phyloP scores from a whole-genome alignment of 2,113 vertebrate genomes.

The Prolemur simus region DNA sequence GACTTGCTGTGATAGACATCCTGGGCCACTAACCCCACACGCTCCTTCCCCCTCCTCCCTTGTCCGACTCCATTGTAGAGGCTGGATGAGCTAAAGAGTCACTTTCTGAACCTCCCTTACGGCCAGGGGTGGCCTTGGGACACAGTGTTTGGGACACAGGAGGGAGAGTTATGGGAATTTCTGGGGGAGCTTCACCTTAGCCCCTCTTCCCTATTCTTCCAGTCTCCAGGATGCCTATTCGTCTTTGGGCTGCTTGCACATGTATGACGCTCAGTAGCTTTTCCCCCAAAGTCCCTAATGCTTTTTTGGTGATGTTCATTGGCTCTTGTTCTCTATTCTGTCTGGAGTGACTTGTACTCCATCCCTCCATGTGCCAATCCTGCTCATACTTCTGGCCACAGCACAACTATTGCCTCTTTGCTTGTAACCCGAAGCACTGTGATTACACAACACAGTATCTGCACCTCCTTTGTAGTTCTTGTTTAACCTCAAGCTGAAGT shows the following conservation, averaged over 20 bases:
- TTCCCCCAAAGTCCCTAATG: too few species aligned
- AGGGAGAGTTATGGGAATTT: not conserved
- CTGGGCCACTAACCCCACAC: not conserved
- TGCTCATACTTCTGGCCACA: not conserved
- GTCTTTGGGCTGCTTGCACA: not conserved
- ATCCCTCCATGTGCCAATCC: fast-evolving
- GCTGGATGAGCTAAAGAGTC: not conserved
- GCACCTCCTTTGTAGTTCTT: not conserved
- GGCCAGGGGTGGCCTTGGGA: not conserved
- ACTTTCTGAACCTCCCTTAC: not conserved
- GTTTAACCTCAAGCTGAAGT: not conserved
- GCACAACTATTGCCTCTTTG: not conserved
- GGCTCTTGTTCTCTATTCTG: not conserved
- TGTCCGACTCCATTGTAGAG: not conserved
- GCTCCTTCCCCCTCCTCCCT: not conserved
- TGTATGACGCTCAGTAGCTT: too few species aligned
- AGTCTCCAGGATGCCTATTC: not conserved
- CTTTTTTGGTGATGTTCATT: not conserved
- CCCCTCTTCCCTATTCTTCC: not conserved
- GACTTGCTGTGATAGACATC: not conserved
- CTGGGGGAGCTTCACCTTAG: not conserved
- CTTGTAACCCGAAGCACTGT: not conserved
- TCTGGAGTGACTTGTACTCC: not conserved
- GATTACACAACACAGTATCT: not conserved
- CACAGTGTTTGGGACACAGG: not conserved